Base-by-base conservation (phyloP, 2,113 vertebrate genomes). In the sheep (Ovis aries) region DNA sequence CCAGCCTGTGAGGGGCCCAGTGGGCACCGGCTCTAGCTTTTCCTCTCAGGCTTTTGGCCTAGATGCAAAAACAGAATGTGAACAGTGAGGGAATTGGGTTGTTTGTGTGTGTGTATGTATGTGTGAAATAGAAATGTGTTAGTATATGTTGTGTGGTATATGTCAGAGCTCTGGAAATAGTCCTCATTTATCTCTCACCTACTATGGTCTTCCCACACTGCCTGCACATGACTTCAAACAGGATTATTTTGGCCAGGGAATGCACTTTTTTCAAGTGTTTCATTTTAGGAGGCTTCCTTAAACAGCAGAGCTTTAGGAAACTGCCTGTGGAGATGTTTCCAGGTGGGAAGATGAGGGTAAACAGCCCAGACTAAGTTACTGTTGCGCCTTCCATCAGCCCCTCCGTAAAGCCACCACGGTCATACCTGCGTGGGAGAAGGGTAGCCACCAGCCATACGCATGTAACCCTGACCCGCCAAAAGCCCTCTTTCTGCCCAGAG, bases 401-500 rank as follows among this genome's bases (percentile, higher is more conserved):
- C 62, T 17, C 36, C 3, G 1, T 9, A 59, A 71, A 9, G 25
- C 67, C 31, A 40, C 19, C 33, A 14, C 6, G 15, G 52, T 5
- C 7, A 11, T 21, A 31, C 43, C 3, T 2, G 36, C 36, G 2
- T 29, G 40, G 15, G 16, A 33, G 83, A 88, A 11, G 33, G n/a
- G 17, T 13, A 1, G 43, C 40, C 19, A 13, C 19, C 45, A 19
- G 59, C 23, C 0, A 7, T 29, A 14, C 3, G 8, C 1, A 5
- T 59, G 10, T n/a, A 7, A 82, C 21, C 77, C 23, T 2, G 14
- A 6, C 12, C 11, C 7, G 71, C 5, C 11, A 3, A 40, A 48
- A 40, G 1, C 2, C n/a, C 23, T 1, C 31, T 23, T 1, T 0
- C 7, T 27, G 11, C 23, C 53, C 82, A 16, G 14, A 3, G 0